A percentile compares a stretch with the other conserved stretches of the same genome.
phyloP scores from a whole-genome alignment of 2,888 invertebrate species.

The Lucinisca nassula region DNA sequence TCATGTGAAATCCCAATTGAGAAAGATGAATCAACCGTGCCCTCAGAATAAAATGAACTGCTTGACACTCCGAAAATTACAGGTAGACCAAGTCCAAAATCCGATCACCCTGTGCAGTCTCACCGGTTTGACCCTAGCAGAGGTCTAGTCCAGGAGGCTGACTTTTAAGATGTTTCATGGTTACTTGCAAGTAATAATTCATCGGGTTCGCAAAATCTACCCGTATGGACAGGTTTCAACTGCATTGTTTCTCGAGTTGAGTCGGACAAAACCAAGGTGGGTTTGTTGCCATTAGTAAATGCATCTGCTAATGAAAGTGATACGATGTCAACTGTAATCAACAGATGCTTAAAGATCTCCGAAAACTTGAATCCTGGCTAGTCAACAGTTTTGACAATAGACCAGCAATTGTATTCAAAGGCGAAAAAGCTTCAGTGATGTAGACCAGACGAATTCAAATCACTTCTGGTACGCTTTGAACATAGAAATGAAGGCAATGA shows the following conservation, averaged over 20 bases:
- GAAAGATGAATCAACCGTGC: not conserved
- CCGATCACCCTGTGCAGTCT: not conserved
- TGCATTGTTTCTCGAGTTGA: not conserved
- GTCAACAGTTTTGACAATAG: not conserved
- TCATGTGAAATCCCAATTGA: slow-evolving; percentile 4
- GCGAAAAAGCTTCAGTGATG: not conserved
- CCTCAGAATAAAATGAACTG: not conserved
- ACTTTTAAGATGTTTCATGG: not conserved
- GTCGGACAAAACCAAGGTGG: not conserved
- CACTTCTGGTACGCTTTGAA: too few relatives aligned
- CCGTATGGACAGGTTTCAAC: not conserved
- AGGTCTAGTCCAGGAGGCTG: not conserved
- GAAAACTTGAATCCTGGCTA: not conserved
- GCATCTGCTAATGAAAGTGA: not conserved
- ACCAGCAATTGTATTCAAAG: not conserved
- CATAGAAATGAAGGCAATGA: too few relatives aligned
- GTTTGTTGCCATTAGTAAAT: not conserved
- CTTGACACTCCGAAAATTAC: not conserved
- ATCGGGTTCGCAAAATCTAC: not conserved
- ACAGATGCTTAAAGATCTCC: not conserved
- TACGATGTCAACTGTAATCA: not conserved
- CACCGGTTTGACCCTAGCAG: not conserved
- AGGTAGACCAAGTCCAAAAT: not conserved
- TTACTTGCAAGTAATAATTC: not conserved
- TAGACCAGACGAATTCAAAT: not conserved